Percentiles rank a stretch among this genome's conserved stretches.
phyloP scores from a whole-genome alignment of 1,140 invertebrate genomes.

The Anagrus nilaparvatae region DNA sequence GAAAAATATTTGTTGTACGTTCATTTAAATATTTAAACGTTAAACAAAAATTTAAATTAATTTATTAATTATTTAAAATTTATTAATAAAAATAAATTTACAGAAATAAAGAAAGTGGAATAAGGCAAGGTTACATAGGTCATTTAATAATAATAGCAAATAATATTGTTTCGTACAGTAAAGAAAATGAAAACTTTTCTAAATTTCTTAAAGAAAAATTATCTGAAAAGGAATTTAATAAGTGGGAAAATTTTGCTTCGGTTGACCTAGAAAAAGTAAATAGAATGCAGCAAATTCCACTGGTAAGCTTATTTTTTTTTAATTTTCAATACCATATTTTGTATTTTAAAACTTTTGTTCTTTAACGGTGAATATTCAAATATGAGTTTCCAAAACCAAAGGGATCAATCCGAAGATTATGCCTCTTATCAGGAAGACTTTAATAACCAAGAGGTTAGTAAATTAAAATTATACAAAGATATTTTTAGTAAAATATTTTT shows the following conservation, averaged over 20 bases:
- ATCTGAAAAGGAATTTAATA: conserved; percentile 42
- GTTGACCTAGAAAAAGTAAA: conserved; percentile 50
- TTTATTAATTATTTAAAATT: conserved; percentile 1
- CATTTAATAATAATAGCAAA: conserved; percentile 67
- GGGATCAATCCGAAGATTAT: too few species aligned
- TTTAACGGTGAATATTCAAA: too few species aligned
- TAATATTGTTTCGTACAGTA: conserved; percentile 44
- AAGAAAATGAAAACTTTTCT: conserved; percentile 35
- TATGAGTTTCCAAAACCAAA: too few species aligned
- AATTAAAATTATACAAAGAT: too few species aligned
- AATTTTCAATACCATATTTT: too few species aligned
- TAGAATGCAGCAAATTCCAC: conserved; percentile 46
- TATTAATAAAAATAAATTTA: neutral
- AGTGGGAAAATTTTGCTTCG: conserved; percentile 52
- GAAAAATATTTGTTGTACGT: too few species aligned
- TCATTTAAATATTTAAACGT: too few species aligned
- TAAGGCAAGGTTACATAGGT: conserved; percentile 63
- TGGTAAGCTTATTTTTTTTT: conserved; percentile 40
- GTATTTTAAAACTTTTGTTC: too few species aligned
- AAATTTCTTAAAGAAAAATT: conserved; percentile 46
- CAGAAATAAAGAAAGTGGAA: conserved; percentile 30
- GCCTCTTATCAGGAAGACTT: too few species aligned
- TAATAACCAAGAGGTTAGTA: too few species aligned
- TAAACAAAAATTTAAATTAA: too few species aligned
- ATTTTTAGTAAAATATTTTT: too few species aligned